phyloP scores from a whole-genome alignment of 2,113 vertebrate genomes.

The Zapus hudsonius region DNA sequence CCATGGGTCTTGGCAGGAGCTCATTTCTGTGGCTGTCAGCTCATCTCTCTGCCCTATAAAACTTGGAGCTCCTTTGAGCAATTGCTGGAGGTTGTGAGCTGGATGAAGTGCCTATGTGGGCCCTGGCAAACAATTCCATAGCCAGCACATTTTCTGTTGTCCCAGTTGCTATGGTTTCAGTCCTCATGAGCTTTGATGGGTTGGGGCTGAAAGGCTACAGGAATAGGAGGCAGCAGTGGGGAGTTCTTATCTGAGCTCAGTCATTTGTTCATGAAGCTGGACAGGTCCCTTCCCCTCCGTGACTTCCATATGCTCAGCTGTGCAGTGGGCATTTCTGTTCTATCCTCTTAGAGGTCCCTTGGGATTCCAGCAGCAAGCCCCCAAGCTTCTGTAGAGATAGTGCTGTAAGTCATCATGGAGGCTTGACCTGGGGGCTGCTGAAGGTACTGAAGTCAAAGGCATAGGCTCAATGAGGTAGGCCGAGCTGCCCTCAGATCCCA shows the following conservation, averaged over 20 bases:
- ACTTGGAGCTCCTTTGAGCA: neutral
- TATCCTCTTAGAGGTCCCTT: neutral
- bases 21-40: constrained; percentile 72
- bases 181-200: neutral
- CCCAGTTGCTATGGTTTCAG: neutral
- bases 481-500: neutral
- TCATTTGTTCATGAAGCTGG: neutral
- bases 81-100: neutral
- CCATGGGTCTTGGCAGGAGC: constrained; percentile 74
- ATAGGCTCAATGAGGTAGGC: neutral
- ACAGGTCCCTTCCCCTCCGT: neutral
- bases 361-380: neutral
- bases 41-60: neutral
- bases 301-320: neutral
- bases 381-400: neutral
- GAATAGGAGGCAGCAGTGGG: neutral
- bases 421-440: neutral
- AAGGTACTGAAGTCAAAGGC: neutral
- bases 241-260: neutral
- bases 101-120: neutral
- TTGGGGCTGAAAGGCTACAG: neutral
- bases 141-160: rapidly evolving
- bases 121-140: neutral
- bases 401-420: neutral
- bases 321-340: neutral